Percentiles rank a stretch among this genome's conserved stretches.
Conservation (phyloP, 2,797 vertebrate genomes). For the Hyperoplus immaculatus region DNA sequence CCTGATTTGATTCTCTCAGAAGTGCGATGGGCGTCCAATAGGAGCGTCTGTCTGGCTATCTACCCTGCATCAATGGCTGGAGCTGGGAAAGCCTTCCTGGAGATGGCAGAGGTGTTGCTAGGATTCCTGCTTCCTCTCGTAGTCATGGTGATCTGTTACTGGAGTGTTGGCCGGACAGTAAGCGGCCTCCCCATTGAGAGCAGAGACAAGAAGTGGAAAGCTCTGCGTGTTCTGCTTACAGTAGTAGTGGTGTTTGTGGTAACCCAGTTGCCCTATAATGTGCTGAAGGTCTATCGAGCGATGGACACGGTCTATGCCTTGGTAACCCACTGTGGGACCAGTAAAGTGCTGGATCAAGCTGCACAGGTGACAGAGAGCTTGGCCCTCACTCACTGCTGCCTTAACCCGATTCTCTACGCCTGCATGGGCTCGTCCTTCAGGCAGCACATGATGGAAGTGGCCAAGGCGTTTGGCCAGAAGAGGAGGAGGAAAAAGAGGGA, state of each 20-base stretch:
- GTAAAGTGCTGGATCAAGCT: constrained; percentile 88
- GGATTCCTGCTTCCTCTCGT: constrained; percentile 91
- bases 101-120: constrained; percentile 89
- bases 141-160: constrained; percentile 91
- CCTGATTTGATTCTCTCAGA: constrained; percentile 90
- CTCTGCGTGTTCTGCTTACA: constrained; percentile 88
- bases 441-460: constrained; percentile 86
- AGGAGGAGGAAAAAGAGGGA: constrained; percentile 50
- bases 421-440: constrained; percentile 92
- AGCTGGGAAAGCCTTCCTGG: constrained; percentile 85
- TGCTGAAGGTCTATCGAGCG: constrained; percentile 88
- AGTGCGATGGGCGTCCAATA: constrained; percentile 75
- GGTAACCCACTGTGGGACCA: constrained; percentile 87
- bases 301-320: constrained; percentile 89
- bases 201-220: constrained; percentile 83
- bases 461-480: constrained; percentile 82
- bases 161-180: constrained; percentile 81
- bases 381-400: constrained; percentile 91
- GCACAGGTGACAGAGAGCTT: constrained; percentile 90
- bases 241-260: constrained; percentile 90
- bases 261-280: constrained; percentile 94
- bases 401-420: constrained; percentile 93
- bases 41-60: constrained; percentile 83
- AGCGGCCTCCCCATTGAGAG: constrained; percentile 78
- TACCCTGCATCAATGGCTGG: constrained; percentile 83